A percentile compares a stretch with the other conserved stretches of the same genome.
Conservation (phyloP, 92 coral and sea anemone genomes). For the Paramuricea clavata region DNA sequence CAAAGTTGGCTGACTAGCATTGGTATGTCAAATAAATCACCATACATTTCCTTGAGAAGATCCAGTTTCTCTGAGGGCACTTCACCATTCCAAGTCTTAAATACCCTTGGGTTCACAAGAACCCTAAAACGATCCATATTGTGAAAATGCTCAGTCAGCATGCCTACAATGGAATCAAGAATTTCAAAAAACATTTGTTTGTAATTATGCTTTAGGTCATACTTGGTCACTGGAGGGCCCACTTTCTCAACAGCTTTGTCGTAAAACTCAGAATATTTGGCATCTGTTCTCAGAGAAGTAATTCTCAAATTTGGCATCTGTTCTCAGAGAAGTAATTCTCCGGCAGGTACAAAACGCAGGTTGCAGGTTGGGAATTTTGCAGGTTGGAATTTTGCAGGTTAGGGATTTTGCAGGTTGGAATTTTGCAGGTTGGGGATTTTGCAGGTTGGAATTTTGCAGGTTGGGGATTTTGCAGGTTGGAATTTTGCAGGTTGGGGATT, state of each 20-base stretch:
- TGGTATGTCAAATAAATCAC: not conserved
- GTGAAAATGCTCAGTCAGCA: not conserved
- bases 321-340: not conserved
- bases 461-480: no score
- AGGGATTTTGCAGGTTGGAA: no score
- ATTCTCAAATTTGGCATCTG: not conserved
- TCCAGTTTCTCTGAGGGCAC: not conserved
- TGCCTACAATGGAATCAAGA: slow-evolving; percentile 5
- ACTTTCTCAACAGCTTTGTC: not conserved
- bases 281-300: not conserved
- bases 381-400: no score
- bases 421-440: no score
- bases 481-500: no score
- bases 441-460: no score
- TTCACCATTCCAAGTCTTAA: not conserved
- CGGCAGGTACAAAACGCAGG: no score
- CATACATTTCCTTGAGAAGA: slow-evolving; percentile 12
- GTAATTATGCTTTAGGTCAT: not conserved
- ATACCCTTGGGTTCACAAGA: slow-evolving; percentile 4
- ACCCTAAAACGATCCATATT: not conserved
- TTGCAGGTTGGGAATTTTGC: no score
- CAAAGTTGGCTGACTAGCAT: not conserved
- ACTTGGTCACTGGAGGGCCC: not conserved
- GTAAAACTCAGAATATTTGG: not conserved
- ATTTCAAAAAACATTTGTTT: not conserved